Evolutionary conservation across 1,140 invertebrate genomes (phyloP).

Genomic region (silkworm (Bombyx mori)): ASM3026992v2 NC_085112.1:9111501-9112000

Average conservation of each 20-base stretch:
- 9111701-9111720: constrained; percentile 26
- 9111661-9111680: constrained; percentile 9
- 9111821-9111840: constrained; percentile 8
- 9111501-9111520: too few species aligned
- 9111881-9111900: too few species aligned
- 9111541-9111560: background rate
- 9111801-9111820: constrained; percentile 16
- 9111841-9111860: background rate
- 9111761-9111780: constrained; percentile 24
- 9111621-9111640: background rate
- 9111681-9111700: constrained; percentile 40
- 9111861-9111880: too few species aligned
- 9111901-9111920: too few species aligned
- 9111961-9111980: too few species aligned
- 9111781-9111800: constrained; percentile 19
- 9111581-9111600: background rate
- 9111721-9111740: constrained; percentile 41
- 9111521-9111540: too few species aligned
- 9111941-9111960: too few species aligned
- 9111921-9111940: too few species aligned
- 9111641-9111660: too few species aligned
- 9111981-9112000: too few species aligned
- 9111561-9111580: background rate
- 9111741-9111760: constrained; percentile 32
- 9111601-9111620: background rate